phyloP scores from a whole-genome alignment of 2,113 vertebrate species.

The Machaerirhynchus nigripectus region DNA sequence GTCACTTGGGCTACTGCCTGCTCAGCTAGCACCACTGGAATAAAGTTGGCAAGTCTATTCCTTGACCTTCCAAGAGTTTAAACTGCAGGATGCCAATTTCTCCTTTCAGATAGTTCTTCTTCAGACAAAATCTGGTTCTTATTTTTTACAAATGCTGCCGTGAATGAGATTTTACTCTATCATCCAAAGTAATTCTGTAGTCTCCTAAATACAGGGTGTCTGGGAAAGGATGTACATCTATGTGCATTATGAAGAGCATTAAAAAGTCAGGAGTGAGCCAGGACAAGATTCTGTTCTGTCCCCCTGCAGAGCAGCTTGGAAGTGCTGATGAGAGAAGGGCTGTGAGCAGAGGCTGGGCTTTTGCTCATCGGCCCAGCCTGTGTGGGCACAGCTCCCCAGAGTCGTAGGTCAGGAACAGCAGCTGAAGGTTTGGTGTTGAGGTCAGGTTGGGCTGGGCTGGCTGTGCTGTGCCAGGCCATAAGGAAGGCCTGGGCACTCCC shows the following conservation, averaged over 20 bases:
- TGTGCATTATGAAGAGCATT: not conserved
- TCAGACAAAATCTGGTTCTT: not conserved
- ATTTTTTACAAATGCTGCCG: not conserved
- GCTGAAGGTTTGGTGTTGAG: not conserved
- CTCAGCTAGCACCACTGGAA: not conserved
- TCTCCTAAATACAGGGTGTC: not conserved
- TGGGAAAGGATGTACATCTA: not conserved
- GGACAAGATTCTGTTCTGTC: not conserved
- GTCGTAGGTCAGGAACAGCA: not conserved
- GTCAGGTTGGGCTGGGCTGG: not conserved
- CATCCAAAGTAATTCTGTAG: not conserved
- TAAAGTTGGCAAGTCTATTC: not conserved
- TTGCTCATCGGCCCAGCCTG: not conserved
- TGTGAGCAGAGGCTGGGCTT: not conserved
- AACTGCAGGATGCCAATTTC: not conserved
- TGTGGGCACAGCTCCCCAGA: not conserved
- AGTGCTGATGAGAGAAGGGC: not conserved
- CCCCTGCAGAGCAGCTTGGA: not conserved
- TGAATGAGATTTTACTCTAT: not conserved
- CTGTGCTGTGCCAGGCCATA: not conserved
- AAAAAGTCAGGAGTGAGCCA: not conserved
- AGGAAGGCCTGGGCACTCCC: not conserved
- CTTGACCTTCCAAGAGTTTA: not conserved
- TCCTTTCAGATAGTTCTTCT: not conserved
- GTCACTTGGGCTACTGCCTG: not conserved